Evolutionary conservation across 2,888 invertebrate genomes (phyloP), one percentile per base, ranked within the genome.

Genomic region (Apamea sordens): DNA sequence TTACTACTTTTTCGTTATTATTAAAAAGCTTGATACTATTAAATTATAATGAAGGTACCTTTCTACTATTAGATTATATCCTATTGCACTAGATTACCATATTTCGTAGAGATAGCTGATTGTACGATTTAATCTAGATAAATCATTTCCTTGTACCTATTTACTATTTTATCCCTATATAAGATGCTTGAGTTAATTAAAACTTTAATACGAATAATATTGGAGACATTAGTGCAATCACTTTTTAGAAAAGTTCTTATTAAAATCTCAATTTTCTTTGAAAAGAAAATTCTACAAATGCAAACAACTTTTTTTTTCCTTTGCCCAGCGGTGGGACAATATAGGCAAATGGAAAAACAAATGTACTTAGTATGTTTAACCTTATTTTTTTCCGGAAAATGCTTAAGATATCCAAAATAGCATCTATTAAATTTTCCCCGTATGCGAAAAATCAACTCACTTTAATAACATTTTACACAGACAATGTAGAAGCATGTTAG

Each of bases 401-500:
- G 2, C 15, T 50, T 28, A 28, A 18, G 11, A 18, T 7, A 18
- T 7, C 1, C 0, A 41, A 28, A 24, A 50, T 32, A 21, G 1
- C 0, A 28, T 0, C 24, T 70, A 10, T 24, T 41, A 28, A 0
- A 53, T n/a, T 32, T 21, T 53, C 11, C 2, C 18, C 18, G 0
- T 18, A 36, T 28, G 10, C 28, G 2, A 59, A 73, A 84, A 69
- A 53, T 36, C 50, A 84, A 13, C 11, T n/a, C 44, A 41, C 41
- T 18, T n/a, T 15, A 61, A 61, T 28, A 61, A 32, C 2, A 11
- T 44, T 18, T 50, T 28, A 15, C 24, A 56, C 36, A 36, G 32
- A 73, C 61, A 84, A 77, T 53, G 41, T 61, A 32, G 53, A 21
- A 28, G 44, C 72, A 36, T 44, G n/a, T 28, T 28, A 70, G 2